These are phyloP conservation scores for Centropus unirufus DNA, from an alignment of 2,113 vertebrate genomes.

Conservation along the genomic window DNA sequence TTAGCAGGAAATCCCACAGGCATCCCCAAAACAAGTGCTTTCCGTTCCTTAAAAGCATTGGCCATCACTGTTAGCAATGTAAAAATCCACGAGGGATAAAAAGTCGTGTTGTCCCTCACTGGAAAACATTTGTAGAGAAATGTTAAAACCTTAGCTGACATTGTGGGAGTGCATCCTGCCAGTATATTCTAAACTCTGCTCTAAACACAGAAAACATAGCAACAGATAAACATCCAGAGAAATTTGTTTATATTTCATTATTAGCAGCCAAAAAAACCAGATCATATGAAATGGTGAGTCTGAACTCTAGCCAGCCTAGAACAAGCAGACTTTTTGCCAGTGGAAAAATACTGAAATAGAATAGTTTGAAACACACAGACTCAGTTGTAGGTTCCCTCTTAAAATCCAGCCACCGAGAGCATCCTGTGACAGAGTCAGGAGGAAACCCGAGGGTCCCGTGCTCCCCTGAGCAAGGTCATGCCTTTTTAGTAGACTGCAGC, in stretches of 20 bases:
- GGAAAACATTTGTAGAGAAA: neutral
- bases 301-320: conserved; percentile 4
- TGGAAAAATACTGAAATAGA: conserved; percentile 34
- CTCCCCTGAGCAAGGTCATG: neutral
- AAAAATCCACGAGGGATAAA: neutral
- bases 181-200: conserved; percentile 21
- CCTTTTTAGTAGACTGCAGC: neutral
- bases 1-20: neutral
- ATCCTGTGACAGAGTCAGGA: neutral
- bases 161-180: conserved; percentile 1
- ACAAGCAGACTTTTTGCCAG: conserved; percentile 17
- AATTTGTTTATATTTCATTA: conserved; percentile 39
- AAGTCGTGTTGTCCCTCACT: neutral
- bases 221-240: conserved; percentile 41
- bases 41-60: neutral
- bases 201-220: conserved; percentile 29
- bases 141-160: conserved; percentile 33
- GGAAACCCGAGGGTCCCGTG: neutral
- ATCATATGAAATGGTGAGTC: neutral
- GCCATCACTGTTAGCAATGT: neutral
- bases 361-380: neutral
- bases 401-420: neutral
- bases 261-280: neutral
- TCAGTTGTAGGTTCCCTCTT: neutral
- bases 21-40: neutral